Base-by-base conservation (phyloP, 1,140 invertebrate species). In the Apis mellifera region DNA sequence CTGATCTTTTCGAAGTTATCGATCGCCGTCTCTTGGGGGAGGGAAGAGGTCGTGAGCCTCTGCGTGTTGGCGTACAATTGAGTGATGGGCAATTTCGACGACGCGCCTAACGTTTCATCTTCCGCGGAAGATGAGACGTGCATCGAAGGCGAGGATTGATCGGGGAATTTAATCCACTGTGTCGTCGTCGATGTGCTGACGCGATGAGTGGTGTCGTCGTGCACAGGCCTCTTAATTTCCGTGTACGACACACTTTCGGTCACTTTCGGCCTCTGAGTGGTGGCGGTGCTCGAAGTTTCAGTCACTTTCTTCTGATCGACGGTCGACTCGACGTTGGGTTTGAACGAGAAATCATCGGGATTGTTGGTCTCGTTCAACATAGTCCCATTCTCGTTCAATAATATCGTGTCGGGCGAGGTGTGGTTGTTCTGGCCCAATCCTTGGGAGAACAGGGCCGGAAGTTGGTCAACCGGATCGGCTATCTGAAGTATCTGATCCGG, bases 351-450 rank as follows among this genome's bases (percentile, higher is more conserved):
- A 79, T 96, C 96, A 83, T 95, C 96, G 0, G 96, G 95, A 90
- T 95, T 95, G 19, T 95, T 94, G 3, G 95, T 92, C 86, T 96
- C 95, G 60, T 94, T 89, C 9, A 94, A 84, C 17, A 76, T 64
- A 1, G 95, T 94, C 23, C 96, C 96, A 81, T 96, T 96, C 87
- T 95, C 94, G 86, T 96, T 95, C 0, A 96, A 81, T 0, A 97
- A 87, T 80, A 96, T 94, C 0, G 96, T 97, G 48, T 97, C 96
- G 9, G 96, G 95, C 15, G 93, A 91, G 54, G 93, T 94, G 80
- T 96, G 95, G 87, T 96, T 93, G 54, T 87, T 92, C 8, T 88
- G 78, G 62, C 88, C 71, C 0, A 92, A 59, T 2, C 92, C 92
- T 11, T 94, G 92, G 9, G 91, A 93, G 70, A 93, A 94, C 13